phyloP scores from a whole-genome alignment of 2,113 vertebrate species.

The Corythoichthys intestinalis region DNA sequence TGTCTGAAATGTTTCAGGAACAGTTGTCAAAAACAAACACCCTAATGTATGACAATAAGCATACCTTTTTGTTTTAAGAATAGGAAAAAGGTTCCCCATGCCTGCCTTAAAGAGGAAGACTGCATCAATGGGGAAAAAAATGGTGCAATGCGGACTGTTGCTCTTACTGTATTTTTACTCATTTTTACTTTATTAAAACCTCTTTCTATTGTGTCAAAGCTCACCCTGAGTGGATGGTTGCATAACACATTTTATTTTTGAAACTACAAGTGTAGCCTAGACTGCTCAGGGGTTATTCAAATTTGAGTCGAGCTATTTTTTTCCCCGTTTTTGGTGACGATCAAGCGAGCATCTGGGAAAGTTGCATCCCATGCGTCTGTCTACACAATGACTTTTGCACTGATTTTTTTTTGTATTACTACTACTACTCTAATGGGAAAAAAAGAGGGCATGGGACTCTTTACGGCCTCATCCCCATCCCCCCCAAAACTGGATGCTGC shows the following conservation, averaged over 20 bases:
- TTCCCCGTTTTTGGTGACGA: conserved; percentile 26
- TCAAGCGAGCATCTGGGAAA: conserved; percentile 62
- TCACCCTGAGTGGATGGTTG: conserved; percentile 55
- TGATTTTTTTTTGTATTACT: conserved; percentile 76
- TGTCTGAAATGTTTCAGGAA: too few species aligned
- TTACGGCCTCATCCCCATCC: conserved; percentile 73
- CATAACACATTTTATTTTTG: conserved; percentile 29
- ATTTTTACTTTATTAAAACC: conserved; percentile 38
- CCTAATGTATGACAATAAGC: too few species aligned
- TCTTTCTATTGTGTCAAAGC: conserved; percentile 38
- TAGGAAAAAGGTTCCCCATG: background rate
- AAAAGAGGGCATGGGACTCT: conserved; percentile 67
- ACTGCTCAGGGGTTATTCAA: conserved; percentile 34
- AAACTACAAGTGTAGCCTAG: conserved; percentile 45
- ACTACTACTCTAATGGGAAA: conserved; percentile 69
- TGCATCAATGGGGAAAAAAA: conserved; percentile 29
- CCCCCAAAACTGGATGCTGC: conserved; percentile 81
- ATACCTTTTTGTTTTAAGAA: background rate
- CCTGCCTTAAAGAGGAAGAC: conserved; percentile 38
- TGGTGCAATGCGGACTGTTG: conserved; percentile 49
- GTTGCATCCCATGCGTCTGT: conserved; percentile 69
- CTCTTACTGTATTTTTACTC: conserved; percentile 50
- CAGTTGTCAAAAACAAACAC: too few species aligned
- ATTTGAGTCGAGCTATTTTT: conserved; percentile 26
- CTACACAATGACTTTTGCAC: conserved; percentile 81